Conservation (phyloP, 2,888 invertebrate genomes). For the Anthophora plumipes region DNA sequence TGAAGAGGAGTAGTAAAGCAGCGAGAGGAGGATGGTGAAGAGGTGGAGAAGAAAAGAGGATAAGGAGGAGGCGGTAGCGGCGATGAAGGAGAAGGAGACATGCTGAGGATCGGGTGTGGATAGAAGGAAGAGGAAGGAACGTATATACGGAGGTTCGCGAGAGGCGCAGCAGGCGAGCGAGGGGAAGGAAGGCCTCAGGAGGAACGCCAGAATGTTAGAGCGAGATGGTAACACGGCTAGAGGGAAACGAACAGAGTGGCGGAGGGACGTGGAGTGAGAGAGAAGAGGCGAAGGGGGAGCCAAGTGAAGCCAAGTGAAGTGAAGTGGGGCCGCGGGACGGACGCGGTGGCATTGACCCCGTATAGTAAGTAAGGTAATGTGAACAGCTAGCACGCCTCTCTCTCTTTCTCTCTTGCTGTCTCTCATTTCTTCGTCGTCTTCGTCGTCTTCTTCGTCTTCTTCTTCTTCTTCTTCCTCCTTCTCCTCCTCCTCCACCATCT, state of each 20-base stretch:
- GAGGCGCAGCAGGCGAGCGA: slow-evolving; percentile 29
- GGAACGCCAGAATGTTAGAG: slow-evolving; percentile 40
- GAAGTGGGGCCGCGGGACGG: slow-evolving; percentile 79
- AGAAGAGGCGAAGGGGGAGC: slow-evolving; percentile 66
- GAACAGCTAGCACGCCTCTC: slow-evolving; percentile 79
- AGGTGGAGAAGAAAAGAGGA: slow-evolving; percentile 46
- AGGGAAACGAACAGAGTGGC: slow-evolving; percentile 39
- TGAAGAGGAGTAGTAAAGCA: slow-evolving; percentile 12
- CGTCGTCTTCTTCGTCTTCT: slow-evolving; percentile 12
- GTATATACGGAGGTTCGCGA: slow-evolving; percentile 26
- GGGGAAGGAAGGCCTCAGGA: slow-evolving; percentile 48
- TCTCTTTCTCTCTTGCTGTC: slow-evolving; percentile 23
- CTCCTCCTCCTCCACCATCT: slow-evolving; percentile 38
- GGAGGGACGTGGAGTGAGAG: slow-evolving; percentile 52
- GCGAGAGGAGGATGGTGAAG: slow-evolving; percentile 8
- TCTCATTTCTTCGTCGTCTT: background rate
- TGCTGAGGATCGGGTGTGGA: slow-evolving; percentile 47
- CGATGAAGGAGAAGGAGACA: slow-evolving; percentile 51
- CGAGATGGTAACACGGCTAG: slow-evolving; percentile 6
- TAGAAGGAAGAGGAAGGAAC: slow-evolving; percentile 63
- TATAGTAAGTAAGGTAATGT: slow-evolving; percentile 83
- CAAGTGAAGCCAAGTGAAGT: slow-evolving; percentile 78
- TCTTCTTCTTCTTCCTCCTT: background rate
- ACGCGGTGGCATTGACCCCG: slow-evolving; percentile 82
- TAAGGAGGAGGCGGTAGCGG: slow-evolving; percentile 27